Evolutionary conservation across 2,888 invertebrate genomes (phyloP).

Genomic region (Strigamia crassipes): DNA sequence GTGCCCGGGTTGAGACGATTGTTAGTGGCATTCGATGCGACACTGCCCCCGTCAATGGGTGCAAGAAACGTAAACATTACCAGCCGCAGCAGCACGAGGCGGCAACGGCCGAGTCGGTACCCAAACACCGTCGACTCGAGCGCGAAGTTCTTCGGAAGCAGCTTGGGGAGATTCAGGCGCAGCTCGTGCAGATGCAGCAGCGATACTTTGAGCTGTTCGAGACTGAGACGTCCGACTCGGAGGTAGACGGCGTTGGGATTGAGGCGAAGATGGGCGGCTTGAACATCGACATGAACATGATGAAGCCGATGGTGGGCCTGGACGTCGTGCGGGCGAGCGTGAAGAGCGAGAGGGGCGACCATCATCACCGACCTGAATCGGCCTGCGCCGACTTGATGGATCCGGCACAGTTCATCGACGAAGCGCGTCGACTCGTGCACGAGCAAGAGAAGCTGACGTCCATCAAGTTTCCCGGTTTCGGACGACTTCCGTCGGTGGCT

Average conservation of each 20-base stretch:
- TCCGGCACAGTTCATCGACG: conserved; percentile 73
- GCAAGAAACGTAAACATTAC: conserved; percentile 93
- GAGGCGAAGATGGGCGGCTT: conserved; percentile 3
- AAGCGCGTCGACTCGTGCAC: conserved; percentile 76
- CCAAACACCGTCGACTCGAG: conserved; percentile 50
- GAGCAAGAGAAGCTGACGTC: conserved; percentile 72
- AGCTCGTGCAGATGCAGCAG: conserved; percentile 87
- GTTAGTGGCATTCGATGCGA: conserved; percentile 83
- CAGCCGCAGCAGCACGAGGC: conserved; percentile 84
- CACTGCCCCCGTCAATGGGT: conserved; percentile 80
- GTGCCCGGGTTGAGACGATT: conserved; percentile 92
- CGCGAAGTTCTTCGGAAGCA: conserved; percentile 79
- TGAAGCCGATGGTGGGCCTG: background rate
- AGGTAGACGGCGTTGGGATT: conserved; percentile 44
- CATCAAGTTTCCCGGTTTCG: conserved; percentile 33
- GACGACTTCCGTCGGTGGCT: conserved; percentile 65
- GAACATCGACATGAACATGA: background rate
- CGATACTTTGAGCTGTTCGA: conserved; percentile 86
- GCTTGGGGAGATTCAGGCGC: conserved; percentile 83
- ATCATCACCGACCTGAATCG: conserved; percentile 13
- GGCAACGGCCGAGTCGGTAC: conserved; percentile 45
- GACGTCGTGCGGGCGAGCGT: background rate
- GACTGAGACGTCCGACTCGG: conserved; percentile 62
- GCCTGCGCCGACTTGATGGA: conserved; percentile 62
- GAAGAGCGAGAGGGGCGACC: conserved; percentile 17